Conservation (phyloP, 2,888 invertebrate genomes). For the Drosophila niveifrons region DNA sequence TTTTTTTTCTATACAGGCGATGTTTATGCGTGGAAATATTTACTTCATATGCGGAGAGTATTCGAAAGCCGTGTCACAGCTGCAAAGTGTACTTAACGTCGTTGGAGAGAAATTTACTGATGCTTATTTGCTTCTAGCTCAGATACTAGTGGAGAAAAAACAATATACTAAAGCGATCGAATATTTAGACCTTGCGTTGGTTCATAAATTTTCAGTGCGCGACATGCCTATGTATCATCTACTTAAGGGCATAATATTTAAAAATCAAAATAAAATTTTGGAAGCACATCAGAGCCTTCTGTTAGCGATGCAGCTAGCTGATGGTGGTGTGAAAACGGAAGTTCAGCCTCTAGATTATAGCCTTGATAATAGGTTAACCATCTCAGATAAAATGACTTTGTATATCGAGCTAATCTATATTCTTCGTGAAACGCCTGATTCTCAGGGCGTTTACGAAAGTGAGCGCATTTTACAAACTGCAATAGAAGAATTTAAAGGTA, state of each 20-base stretch:
- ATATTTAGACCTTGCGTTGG: constrained; percentile 94
- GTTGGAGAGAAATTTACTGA: constrained; percentile 93
- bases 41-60: constrained; percentile 93
- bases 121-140: constrained; percentile 94
- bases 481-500: constrained; percentile 90
- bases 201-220: constrained; percentile 96
- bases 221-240: constrained; percentile 96
- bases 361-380: constrained; percentile 85
- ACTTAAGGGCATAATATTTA: constrained; percentile 93
- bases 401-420: constrained; percentile 93
- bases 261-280: constrained; percentile 89
- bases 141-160: constrained; percentile 91
- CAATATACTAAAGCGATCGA: constrained; percentile 92
- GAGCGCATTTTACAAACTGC: constrained; percentile 91
- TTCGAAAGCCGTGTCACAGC: constrained; percentile 89
- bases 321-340: constrained; percentile 77
- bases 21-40: constrained; percentile 91
- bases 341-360: constrained; percentile 42
- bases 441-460: constrained; percentile 89
- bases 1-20: constrained; percentile 86
- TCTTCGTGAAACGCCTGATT: constrained; percentile 63
- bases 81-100: constrained; percentile 90
- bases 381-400: constrained; percentile 93
- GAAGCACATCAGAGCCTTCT: constrained; percentile 91
- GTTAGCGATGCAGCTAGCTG: constrained; percentile 90